phyloP scores from a whole-genome alignment of 2,888 invertebrate genomes.

The Sphaeridia pumilis region DNA sequence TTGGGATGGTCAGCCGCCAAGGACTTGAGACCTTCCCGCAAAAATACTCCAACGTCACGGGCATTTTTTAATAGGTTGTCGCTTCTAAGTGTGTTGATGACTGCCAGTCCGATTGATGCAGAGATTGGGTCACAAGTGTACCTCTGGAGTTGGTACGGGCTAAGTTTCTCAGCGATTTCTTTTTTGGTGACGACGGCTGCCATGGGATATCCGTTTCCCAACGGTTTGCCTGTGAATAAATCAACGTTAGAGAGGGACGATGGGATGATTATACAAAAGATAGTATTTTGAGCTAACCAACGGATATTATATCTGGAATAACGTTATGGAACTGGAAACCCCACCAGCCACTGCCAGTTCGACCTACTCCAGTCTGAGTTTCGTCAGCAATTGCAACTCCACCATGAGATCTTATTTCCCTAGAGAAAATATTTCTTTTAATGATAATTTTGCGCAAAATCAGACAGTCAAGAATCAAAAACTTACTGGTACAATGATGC shows the following conservation, averaged over 20 bases:
- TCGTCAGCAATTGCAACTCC: constrained; percentile 51
- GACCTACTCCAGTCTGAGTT: constrained; percentile 49
- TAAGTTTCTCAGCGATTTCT: constrained; percentile 44
- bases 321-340: constrained; percentile 44
- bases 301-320: constrained; percentile 46
- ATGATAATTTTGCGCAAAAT: no score
- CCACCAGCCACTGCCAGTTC: constrained; percentile 48
- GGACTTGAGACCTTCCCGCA: constrained; percentile 42
- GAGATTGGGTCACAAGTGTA: constrained; percentile 49
- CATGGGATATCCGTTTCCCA: constrained; percentile 50
- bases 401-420: constrained; percentile 44
- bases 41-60: constrained; percentile 43
- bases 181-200: constrained; percentile 47
- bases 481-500: constrained; percentile 36
- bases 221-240: constrained; percentile 40
- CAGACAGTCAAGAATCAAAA: no score
- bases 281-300: constrained; percentile 28
- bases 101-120: constrained; percentile 46
- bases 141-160: background rate
- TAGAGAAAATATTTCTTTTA: constrained; percentile 21
- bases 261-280: background rate
- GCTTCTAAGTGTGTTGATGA: constrained; percentile 45
- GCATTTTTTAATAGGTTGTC: constrained; percentile 42
- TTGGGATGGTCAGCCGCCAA: constrained; percentile 37
- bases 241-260: background rate